Base-by-base conservation (phyloP, 2,113 vertebrate genomes). In the Nanorana parkeri region DNA sequence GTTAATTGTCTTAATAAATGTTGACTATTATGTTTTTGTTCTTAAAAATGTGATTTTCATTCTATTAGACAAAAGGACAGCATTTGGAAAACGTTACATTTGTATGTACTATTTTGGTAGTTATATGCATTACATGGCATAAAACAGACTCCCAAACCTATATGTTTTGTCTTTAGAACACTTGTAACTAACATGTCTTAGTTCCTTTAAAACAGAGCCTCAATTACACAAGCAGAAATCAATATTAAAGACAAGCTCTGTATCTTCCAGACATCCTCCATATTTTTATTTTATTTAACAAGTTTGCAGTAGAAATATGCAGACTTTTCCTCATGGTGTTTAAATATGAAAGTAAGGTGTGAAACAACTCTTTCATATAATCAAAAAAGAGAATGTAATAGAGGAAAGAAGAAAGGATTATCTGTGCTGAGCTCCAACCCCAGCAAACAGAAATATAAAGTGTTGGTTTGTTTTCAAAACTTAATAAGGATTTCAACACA, bases 391-490 rank as follows among this genome's bases (percentile, higher is more conserved):
- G 75, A 77, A 77, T 77, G 61, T 77, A 64, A 77, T 52, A 65
- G 23, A 24, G n/a, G 24, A 52, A 32, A 65, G 75, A 65, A 77
- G 23, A 61, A 52, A 65, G 58, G 60, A 51, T 77, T 77, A 65
- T 77, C 61, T 77, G 17, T 61, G 36, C 60, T 51, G 47, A 52
- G 58, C 58, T 77, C 19, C 32, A 77, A 65, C 61, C 60, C 61
- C 32, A 54, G 61, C 60, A 65, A 77, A 65, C 75, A 77, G 75
- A 77, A 77, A 77, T 77, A 65, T 77, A 77, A 65, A 77, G 60
- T 77, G 61, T 10, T 32, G 51, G 60, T 65, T 63, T 77, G 60
- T 77, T 77, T 77, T 77, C 36, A 65, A 77, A 77, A 65, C 61
- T 63, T 77, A 65, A 64, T 55, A 63, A 65, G 55, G 21, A 77